Evolutionary conservation across 2,888 invertebrate genomes (phyloP).

Genomic region (Lepeophtheirus nordmannii): DNA sequence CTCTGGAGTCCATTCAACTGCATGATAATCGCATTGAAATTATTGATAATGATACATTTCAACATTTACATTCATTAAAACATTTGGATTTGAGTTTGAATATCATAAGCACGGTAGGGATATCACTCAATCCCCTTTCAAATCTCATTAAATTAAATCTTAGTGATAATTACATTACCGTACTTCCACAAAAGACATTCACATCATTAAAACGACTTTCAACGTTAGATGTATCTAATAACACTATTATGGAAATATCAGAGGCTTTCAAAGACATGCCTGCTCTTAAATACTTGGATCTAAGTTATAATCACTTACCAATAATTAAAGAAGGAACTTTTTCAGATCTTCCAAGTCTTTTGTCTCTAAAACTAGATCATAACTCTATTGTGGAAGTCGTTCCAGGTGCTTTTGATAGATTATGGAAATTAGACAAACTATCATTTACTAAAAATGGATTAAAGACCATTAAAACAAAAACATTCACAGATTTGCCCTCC

Average conservation of each 20-base stretch:
- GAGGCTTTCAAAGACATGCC: slow-evolving; percentile 20
- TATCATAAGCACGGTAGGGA: slow-evolving; percentile 17
- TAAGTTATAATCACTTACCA: slow-evolving; percentile 22
- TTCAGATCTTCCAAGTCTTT: not conserved
- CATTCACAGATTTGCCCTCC: slow-evolving; percentile 16
- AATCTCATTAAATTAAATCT: slow-evolving; percentile 19
- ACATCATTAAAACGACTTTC: slow-evolving; percentile 10
- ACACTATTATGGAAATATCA: slow-evolving; percentile 23
- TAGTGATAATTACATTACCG: slow-evolving; percentile 24
- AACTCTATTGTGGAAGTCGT: slow-evolving; percentile 15
- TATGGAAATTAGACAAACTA: slow-evolving; percentile 10
- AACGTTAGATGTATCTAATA: slow-evolving; percentile 23
- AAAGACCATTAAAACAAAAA: slow-evolving; percentile 10
- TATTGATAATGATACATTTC: slow-evolving; percentile 16
- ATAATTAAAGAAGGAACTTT: slow-evolving; percentile 18
- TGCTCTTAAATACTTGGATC: slow-evolving; percentile 16
- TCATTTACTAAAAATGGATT: slow-evolving; percentile 23
- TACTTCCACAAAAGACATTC: slow-evolving; percentile 16
- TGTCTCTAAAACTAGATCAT: slow-evolving; percentile 12
- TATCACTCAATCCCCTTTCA: slow-evolving; percentile 5
- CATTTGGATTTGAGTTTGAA: slow-evolving; percentile 23
- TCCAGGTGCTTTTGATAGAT: slow-evolving; percentile 18
- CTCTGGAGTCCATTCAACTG: slow-evolving; percentile 17
- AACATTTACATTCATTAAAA: slow-evolving; percentile 11
- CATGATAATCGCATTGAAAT: slow-evolving; percentile 23